Evolutionary conservation across 2,888 invertebrate genomes (phyloP).

Genomic region (Zonitis immaculata): DNA sequence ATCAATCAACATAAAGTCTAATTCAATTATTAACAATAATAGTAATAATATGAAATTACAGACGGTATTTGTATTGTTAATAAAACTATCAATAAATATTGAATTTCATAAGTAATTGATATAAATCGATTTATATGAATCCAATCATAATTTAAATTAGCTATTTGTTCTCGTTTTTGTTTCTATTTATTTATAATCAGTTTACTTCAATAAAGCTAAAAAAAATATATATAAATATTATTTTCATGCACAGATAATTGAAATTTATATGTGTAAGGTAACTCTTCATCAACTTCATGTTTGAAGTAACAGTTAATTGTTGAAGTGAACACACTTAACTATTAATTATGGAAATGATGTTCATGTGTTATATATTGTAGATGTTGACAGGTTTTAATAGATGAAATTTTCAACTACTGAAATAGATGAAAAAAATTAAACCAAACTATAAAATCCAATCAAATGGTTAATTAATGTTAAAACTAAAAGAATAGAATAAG

Average conservation of each 20-base stretch:
- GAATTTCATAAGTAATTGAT: background rate
- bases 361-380: background rate
- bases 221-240: too few relatives aligned
- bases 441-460: background rate
- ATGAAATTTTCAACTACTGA: background rate
- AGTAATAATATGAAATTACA: background rate
- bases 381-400: constrained; percentile 9
- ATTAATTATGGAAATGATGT: constrained; percentile 13
- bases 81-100: background rate
- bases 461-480: background rate
- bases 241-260: too few relatives aligned
- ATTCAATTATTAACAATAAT: background rate
- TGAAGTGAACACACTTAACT: background rate
- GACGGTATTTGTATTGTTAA: background rate
- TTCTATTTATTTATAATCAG: too few relatives aligned
- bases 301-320: constrained; percentile 1
- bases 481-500: background rate
- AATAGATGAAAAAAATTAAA: constrained; percentile 6
- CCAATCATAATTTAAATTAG: too few relatives aligned
- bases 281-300: background rate
- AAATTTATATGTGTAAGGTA: constrained; percentile 1
- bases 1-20: too few relatives aligned
- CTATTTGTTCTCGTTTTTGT: too few relatives aligned
- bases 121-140: background rate
- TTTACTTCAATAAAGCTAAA: too few relatives aligned